A percentile compares a stretch with the other conserved stretches of the same genome.
These are phyloP conservation scores for Arenicola marina DNA, from an alignment of 2,888 invertebrate genomes.

Conservation along the genomic window DNA sequence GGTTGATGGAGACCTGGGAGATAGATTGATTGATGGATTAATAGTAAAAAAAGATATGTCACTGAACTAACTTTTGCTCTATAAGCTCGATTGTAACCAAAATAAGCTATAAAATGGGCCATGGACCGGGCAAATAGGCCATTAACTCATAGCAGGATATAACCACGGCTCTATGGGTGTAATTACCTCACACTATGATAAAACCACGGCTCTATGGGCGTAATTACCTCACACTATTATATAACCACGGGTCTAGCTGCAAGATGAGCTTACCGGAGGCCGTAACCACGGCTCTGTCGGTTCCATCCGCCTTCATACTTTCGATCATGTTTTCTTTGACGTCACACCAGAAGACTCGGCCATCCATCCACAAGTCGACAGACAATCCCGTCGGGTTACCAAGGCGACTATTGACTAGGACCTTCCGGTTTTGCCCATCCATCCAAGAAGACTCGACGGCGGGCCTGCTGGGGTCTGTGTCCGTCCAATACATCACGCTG, in stretches of 20 bases:
- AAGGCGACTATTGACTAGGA: conserved; percentile 70
- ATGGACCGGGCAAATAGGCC: too few species aligned
- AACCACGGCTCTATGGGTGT: too few species aligned
- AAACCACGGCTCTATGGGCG: too few species aligned
- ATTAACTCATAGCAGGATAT: too few species aligned
- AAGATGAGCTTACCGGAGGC: conserved; percentile 7
- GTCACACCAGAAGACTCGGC: conserved; percentile 94
- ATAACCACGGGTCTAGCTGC: too few species aligned
- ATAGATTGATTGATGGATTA: too few species aligned
- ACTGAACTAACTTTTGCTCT: too few species aligned
- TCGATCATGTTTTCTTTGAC: conserved; percentile 69
- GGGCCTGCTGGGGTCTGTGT: conserved; percentile 87
- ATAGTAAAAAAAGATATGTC: too few species aligned
- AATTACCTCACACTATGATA: too few species aligned
- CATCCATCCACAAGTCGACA: conserved; percentile 76
- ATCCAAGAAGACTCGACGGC: conserved; percentile 91
- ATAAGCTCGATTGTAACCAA: too few species aligned
- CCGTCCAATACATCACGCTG: conserved; percentile 90
- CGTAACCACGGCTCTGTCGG: conserved; percentile 45
- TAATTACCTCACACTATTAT: too few species aligned
- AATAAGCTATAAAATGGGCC: too few species aligned
- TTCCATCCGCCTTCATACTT: conserved; percentile 54
- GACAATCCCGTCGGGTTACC: conserved; percentile 69
- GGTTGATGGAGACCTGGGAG: conserved; percentile 72
- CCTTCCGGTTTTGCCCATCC: conserved; percentile 86